These are phyloP conservation scores for Vipera ursinii DNA, from an alignment of 2,797 vertebrate species.

Conservation along the genomic window DNA sequence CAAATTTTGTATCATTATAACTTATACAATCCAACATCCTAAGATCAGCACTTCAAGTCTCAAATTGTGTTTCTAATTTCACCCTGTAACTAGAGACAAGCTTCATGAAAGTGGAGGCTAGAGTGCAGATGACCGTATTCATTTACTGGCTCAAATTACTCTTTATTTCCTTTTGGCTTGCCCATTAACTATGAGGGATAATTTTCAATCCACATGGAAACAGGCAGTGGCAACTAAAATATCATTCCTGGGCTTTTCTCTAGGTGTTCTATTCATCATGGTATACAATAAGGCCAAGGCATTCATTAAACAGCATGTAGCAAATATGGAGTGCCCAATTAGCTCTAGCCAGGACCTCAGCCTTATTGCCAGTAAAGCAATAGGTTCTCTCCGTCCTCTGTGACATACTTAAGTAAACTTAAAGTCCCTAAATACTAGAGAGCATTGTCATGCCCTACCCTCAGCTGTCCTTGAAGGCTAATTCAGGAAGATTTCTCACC, in stretches of 20 bases:
- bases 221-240: not conserved
- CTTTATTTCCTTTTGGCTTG: not conserved
- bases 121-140: not conserved
- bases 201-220: not conserved
- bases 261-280: not conserved
- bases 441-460: not conserved
- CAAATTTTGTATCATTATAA: not conserved
- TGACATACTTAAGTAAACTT: not conserved
- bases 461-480: not conserved
- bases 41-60: not conserved
- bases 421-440: not conserved
- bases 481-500: not conserved
- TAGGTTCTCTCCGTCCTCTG: not conserved
- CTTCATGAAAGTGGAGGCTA: not conserved
- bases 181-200: not conserved
- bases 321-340: not conserved
- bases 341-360: not conserved
- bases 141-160: not conserved
- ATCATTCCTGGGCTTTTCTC: not conserved
- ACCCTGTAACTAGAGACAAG: not conserved
- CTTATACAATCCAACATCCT: not conserved
- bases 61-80: not conserved
- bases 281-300: not conserved
- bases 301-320: not conserved
- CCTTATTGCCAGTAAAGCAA: not conserved